phyloP scores from a whole-genome alignment of 1,140 invertebrate species.

The Scaptomyza graminum region DNA sequence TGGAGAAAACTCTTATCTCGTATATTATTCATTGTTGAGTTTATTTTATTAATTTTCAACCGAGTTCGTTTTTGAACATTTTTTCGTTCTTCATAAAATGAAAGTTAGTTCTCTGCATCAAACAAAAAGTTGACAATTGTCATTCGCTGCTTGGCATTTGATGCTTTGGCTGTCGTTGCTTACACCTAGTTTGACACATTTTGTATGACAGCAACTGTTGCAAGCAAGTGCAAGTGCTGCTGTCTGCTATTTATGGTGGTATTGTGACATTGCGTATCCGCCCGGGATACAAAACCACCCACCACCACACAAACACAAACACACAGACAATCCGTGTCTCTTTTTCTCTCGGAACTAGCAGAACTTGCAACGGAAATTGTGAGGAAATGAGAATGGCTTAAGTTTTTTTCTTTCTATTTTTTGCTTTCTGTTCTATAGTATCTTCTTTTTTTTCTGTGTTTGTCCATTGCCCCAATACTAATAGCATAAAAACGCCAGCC shows the following conservation, averaged over 20 bases:
- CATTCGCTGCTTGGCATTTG: not conserved
- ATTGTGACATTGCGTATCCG: constrained; percentile 19
- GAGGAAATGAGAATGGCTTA: constrained; percentile 76
- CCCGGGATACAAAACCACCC: not conserved
- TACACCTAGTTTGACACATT: not conserved
- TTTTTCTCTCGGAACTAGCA: constrained; percentile 13
- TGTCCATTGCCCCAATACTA: not conserved
- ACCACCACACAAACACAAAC: not conserved
- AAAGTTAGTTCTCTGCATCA: no score
- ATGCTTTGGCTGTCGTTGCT: not conserved
- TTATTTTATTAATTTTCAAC: no score
- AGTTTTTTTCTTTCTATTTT: constrained; percentile 54
- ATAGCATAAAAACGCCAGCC: not conserved
- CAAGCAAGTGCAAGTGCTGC: not conserved
- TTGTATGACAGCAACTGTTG: constrained; percentile 7
- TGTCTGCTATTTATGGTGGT: constrained; percentile 1
- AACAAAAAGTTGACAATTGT: not conserved
- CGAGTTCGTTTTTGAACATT: no score
- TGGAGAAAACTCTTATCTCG: no score
- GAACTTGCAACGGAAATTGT: constrained; percentile 70
- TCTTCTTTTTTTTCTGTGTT: constrained; percentile 8
- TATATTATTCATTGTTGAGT: no score
- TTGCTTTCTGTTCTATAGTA: not conserved
- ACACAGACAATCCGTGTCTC: no score
- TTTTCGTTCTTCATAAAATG: no score